Percentiles rank a stretch among this genome's conserved stretches.
Evolutionary conservation across 2,888 invertebrate species (phyloP).

Genomic region (Brenthis hecate): DNA sequence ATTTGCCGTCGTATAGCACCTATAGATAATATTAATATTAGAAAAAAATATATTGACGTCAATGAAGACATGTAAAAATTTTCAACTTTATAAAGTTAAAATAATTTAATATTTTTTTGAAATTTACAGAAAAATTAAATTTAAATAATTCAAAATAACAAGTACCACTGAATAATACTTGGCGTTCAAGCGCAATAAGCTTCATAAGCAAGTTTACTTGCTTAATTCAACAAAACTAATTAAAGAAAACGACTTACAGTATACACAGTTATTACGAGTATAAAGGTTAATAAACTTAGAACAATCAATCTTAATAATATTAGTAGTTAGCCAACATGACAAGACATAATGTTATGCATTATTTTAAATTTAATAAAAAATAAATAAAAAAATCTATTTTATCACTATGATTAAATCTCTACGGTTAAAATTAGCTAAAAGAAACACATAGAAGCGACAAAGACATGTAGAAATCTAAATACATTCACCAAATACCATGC

Average conservation of each 20-base stretch:
- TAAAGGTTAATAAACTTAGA: too few relatives aligned
- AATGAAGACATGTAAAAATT: not conserved
- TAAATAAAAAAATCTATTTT: too few relatives aligned
- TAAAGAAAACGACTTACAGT: not conserved
- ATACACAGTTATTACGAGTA: too few relatives aligned
- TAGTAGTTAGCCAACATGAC: too few relatives aligned
- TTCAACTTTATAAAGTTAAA: too few relatives aligned
- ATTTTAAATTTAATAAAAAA: too few relatives aligned
- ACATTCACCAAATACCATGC: constrained; percentile 7
- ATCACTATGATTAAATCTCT: not conserved
- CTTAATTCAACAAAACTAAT: not conserved
- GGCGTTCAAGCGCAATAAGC: constrained; percentile 22
- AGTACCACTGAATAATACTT: not conserved
- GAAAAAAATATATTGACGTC: not conserved
- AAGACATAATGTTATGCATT: too few relatives aligned
- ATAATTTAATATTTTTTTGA: too few relatives aligned
- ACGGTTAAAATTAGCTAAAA: not conserved
- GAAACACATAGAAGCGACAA: constrained; percentile 3
- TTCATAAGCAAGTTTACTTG: constrained; percentile 9
- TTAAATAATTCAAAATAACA: not conserved
- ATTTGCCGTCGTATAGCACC: constrained; percentile 99
- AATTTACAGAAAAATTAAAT: not conserved
- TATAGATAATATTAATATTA: constrained; percentile 53
- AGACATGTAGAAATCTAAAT: not conserved
- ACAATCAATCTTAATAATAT: too few relatives aligned